These are phyloP conservation scores for Orthosia gracilis DNA, from an alignment of 2,888 invertebrate species.

Conservation along the genomic window DNA sequence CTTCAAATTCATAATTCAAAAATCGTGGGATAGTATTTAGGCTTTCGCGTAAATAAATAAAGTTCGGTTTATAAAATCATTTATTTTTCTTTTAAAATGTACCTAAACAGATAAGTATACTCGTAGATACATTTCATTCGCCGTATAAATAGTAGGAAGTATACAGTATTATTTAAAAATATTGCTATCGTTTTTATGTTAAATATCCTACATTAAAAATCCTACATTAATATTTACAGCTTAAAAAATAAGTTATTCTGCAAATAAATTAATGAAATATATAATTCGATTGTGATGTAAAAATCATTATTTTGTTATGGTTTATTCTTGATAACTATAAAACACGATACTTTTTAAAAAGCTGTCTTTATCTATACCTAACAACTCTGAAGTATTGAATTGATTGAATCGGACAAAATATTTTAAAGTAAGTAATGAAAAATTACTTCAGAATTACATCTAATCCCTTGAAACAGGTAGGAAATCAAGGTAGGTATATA, in stretches of 20 bases:
- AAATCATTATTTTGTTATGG: slow-evolving; percentile 4
- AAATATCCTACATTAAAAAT: too few relatives aligned
- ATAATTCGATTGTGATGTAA: slow-evolving; percentile 4
- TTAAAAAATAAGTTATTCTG: slow-evolving; percentile 30
- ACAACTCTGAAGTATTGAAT: neutral
- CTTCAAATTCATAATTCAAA: too few relatives aligned
- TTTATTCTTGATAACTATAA: slow-evolving; percentile 16
- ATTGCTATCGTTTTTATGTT: slow-evolving; percentile 13
- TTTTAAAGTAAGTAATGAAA: neutral
- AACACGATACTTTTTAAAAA: neutral
- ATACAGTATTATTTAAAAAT: slow-evolving; percentile 35
- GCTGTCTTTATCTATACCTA: neutral
- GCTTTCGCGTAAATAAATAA: neutral
- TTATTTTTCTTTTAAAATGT: slow-evolving; percentile 44
- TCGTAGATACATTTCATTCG: slow-evolving; percentile 40
- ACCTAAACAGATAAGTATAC: slow-evolving; percentile 16
- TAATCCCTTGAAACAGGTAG: neutral
- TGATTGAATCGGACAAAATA: neutral
- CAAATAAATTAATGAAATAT: slow-evolving; percentile 25
- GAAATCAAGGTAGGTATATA: neutral
- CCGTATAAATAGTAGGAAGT: slow-evolving; percentile 53
- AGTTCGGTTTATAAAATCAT: slow-evolving; percentile 25
- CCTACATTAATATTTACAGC: slow-evolving; percentile 64
- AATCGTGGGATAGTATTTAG: neutral
- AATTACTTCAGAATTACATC: neutral